Conservation (phyloP, 2,113 vertebrate genomes). For the Hippolais icterina region DNA sequence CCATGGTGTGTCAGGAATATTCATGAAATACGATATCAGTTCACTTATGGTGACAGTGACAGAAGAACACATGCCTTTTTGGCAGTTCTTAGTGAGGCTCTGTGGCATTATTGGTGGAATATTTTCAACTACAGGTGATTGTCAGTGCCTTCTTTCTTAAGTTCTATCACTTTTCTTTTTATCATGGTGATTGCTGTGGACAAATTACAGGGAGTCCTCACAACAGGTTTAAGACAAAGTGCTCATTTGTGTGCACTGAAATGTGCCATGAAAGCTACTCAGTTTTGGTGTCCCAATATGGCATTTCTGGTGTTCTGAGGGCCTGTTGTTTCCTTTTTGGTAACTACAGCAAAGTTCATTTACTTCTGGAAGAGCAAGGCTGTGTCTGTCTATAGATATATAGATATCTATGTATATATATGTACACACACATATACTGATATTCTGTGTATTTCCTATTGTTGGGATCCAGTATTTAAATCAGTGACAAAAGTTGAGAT, state of each 20-base stretch:
- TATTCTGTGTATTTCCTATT: background rate
- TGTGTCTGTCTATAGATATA: background rate
- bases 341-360: background rate
- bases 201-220: background rate
- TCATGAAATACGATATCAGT: slow-evolving; percentile 98
- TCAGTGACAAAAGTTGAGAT: background rate
- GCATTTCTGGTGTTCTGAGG: background rate
- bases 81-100: slow-evolving; percentile 95
- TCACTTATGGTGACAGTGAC: slow-evolving; percentile 96
- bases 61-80: slow-evolving; percentile 97
- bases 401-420: background rate
- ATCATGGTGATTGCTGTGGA: background rate
- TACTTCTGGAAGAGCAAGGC: background rate
- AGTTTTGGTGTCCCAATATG: background rate
- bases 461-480: background rate
- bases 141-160: background rate
- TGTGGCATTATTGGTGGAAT: slow-evolving; percentile 97
- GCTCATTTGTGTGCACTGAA: background rate
- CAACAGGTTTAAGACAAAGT: background rate
- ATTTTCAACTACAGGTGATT: slow-evolving; percentile 93
- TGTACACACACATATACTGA: too few relatives aligned
- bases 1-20: slow-evolving; percentile 97
- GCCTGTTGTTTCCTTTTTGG: background rate
- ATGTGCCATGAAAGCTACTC: background rate
- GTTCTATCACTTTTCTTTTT: background rate